Percentiles rank a stretch among this genome's conserved stretches.
These are phyloP conservation scores for Nomada goodeniana DNA, from an alignment of 2,888 invertebrate genomes.

Conservation along the genomic window DNA sequence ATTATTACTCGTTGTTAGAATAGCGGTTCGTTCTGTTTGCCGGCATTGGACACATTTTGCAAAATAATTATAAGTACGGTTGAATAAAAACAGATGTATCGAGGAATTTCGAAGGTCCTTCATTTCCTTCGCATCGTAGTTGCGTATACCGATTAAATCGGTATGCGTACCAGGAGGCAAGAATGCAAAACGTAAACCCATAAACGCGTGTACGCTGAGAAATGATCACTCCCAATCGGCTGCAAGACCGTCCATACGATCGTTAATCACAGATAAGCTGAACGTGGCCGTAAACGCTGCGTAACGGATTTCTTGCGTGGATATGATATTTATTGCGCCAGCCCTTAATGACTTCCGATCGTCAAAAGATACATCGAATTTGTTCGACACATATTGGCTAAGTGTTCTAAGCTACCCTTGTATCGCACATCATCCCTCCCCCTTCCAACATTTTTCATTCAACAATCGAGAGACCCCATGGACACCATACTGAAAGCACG, in stretches of 20 bases:
- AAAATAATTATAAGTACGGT: too few species aligned
- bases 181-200: not conserved
- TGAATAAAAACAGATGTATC: too few species aligned
- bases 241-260: slow-evolving; percentile 24
- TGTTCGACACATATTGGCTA: not conserved
- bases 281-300: slow-evolving; percentile 10
- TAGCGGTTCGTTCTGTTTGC: too few species aligned
- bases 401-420: not conserved
- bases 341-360: slow-evolving; percentile 46
- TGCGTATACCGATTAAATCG: not conserved
- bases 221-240: slow-evolving; percentile 1
- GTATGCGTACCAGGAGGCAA: not conserved
- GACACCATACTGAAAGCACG: slow-evolving; percentile 47
- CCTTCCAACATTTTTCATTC: slow-evolving; percentile 15
- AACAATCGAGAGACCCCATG: not conserved
- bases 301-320: slow-evolving; percentile 37
- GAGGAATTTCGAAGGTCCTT: not conserved
- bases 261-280: slow-evolving; percentile 51
- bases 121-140: not conserved
- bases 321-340: slow-evolving; percentile 44
- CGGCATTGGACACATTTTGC: too few species aligned
- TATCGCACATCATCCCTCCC: not conserved
- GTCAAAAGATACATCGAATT: slow-evolving; percentile 23
- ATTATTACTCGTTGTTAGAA: too few species aligned
- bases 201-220: slow-evolving; percentile 22